Evolutionary conservation across 2,113 vertebrate genomes (phyloP), one percentile per base, ranked within the genome.

Genomic region (Corythoichthys haematopterus): DNA sequence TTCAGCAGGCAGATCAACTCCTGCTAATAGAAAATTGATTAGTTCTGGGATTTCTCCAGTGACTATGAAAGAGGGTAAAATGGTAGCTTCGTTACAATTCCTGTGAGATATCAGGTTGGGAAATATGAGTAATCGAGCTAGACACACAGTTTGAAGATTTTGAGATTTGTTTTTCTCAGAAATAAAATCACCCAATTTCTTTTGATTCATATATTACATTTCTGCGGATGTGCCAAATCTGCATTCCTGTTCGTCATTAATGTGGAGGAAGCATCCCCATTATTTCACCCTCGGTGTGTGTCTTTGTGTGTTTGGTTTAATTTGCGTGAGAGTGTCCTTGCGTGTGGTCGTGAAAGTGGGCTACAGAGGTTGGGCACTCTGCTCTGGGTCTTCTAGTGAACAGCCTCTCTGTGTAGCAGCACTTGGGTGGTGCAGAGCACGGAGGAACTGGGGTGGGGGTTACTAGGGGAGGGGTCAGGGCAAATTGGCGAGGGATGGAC

Each of bases 401-500:
- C 48, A 6, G 75, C 64, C 48, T 74, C 69, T 79, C 58, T 69
- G 76, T 78, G 59, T 46, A 47, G 71, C 70, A 35, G 79, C 75
- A 76, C 79, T 81, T 81, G 76, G 56, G 63, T 70, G 28, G 60
- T 60, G 46, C 56, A 56, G 11, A 1, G 20, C 46, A 36, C 60
- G 66, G 66, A 43, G 13, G 14, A 10, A 9, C 13, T 35, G 40
- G 8, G 14, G 36, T 3, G 65, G 66, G 62, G 64, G 66, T 10
- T 35, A 50, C 16, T 2, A 52, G 33, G 9, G 46, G 51, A n/a
- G 43, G 65, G 72, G 63, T 56, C 51, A 13, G 51, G 59, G 66
- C 12, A 72, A 53, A 69, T 16, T 73, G 73, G 72, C 48, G 62
- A 65, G 68, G 69, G 82, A 74, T 15, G 53, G 76, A 80, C 78